A percentile compares a stretch with the other conserved stretches of the same genome.
Evolutionary conservation across 2,888 invertebrate species (phyloP).

Genomic region (Bombylius major): DNA sequence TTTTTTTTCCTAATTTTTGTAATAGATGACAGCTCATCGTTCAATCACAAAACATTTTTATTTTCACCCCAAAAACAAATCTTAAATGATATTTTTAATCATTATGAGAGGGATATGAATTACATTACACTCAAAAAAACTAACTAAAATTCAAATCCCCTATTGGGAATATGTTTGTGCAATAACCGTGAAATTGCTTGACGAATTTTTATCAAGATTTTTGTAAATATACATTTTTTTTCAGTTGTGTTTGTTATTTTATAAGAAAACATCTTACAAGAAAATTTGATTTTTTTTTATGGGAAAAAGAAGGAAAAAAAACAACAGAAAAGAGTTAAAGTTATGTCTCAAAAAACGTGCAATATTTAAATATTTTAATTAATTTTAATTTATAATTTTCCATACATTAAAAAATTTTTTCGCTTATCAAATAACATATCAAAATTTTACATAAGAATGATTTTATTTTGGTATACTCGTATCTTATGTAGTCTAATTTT

Average conservation of each 20-base stretch:
- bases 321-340: no score
- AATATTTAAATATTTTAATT: no score
- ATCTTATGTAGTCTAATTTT: not conserved
- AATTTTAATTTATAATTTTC: not conserved
- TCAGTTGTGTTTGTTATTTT: no score
- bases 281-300: no score
- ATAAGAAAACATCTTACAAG: no score
- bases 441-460: slow-evolving; percentile 1
- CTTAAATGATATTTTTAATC: not conserved
- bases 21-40: slow-evolving; percentile 1
- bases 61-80: slow-evolving; percentile 5
- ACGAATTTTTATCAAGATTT: slow-evolving; percentile 5
- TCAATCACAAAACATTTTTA: slow-evolving; percentile 2
- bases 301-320: no score
- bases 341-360: no score
- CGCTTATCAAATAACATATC: not conserved
- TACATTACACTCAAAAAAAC: not conserved
- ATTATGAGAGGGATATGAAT: not conserved
- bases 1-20: not conserved
- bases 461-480: not conserved
- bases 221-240: not conserved
- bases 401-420: not conserved
- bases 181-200: slow-evolving; percentile 32
- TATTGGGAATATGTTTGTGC: slow-evolving; percentile 15
- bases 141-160: not conserved